Evolutionary conservation across 2,888 invertebrate species (phyloP).

Genomic region (Exocentrus adspersus): DNA sequence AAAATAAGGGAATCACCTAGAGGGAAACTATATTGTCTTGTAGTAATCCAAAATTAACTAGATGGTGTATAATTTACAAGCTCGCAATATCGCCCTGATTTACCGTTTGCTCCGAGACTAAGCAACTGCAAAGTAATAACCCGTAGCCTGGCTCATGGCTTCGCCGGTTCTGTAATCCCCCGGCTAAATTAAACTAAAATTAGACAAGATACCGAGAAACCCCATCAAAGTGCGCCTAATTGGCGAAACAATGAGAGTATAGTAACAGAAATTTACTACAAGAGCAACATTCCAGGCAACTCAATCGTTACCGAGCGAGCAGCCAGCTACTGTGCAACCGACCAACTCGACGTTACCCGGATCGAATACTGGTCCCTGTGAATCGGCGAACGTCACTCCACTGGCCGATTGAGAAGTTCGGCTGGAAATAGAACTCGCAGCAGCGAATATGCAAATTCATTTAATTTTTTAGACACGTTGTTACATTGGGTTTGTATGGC

Average conservation of each 20-base stretch:
- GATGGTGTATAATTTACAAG: too few species aligned
- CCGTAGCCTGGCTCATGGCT: background rate
- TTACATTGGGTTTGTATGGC: constrained; percentile 28
- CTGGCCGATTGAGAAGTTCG: constrained; percentile 39
- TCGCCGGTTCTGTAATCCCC: background rate
- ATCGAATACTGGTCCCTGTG: constrained; percentile 39
- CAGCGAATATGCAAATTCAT: constrained; percentile 48
- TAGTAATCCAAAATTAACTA: too few species aligned
- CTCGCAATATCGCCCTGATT: too few species aligned
- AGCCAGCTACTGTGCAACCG: constrained; percentile 50
- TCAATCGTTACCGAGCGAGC: constrained; percentile 52
- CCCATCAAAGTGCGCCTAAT: constrained; percentile 11
- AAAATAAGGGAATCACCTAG: too few species aligned
- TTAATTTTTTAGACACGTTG: constrained; percentile 46
- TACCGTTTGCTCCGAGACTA: too few species aligned
- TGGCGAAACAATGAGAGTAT: constrained; percentile 39
- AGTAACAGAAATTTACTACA: constrained; percentile 51
- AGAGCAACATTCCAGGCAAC: constrained; percentile 51
- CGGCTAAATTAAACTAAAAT: constrained; percentile 8
- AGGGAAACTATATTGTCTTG: too few species aligned
- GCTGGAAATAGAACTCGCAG: constrained; percentile 50
- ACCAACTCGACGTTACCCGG: constrained; percentile 32
- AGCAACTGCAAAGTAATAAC: background rate
- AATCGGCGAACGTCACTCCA: constrained; percentile 22
- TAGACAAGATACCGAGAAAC: constrained; percentile 13